Evolutionary conservation across 2,113 vertebrate species (phyloP).

Genomic region (Xenopus borealis): DNA sequence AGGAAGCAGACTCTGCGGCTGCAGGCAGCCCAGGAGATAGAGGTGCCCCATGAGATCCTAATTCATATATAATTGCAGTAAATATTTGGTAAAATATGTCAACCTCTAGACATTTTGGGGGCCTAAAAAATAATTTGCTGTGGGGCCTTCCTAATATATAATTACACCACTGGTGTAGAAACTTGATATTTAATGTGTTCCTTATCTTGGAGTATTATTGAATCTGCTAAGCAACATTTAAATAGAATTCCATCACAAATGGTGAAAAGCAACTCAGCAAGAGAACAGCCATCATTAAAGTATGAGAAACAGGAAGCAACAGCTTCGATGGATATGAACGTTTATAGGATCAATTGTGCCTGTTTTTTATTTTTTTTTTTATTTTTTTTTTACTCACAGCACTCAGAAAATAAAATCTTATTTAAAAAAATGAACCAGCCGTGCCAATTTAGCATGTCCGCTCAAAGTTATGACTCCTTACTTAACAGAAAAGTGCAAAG

Average conservation of each 20-base stretch:
- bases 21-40: too few relatives aligned
- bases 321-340: slow-evolving; percentile 9
- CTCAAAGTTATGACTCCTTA: slow-evolving; percentile 5
- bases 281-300: background rate
- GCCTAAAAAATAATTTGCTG: too few relatives aligned
- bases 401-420: slow-evolving; percentile 16
- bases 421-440: background rate
- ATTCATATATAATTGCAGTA: too few relatives aligned
- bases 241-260: background rate
- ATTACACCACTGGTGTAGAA: background rate
- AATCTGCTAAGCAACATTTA: background rate
- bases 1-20: too few relatives aligned
- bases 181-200: too few relatives aligned
- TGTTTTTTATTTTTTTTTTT: background rate
- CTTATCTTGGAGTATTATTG: too few relatives aligned
- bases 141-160: too few relatives aligned
- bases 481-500: slow-evolving; percentile 21
- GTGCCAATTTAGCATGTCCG: slow-evolving; percentile 21
- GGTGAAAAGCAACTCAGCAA: background rate
- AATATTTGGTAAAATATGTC: too few relatives aligned
- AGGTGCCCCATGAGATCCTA: too few relatives aligned
- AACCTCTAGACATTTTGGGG: too few relatives aligned
- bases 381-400: background rate
- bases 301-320: slow-evolving; percentile 41
- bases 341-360: slow-evolving; percentile 16